phyloP scores from a whole-genome alignment of 2,888 invertebrate genomes.

The Platycnemis pennipes region DNA sequence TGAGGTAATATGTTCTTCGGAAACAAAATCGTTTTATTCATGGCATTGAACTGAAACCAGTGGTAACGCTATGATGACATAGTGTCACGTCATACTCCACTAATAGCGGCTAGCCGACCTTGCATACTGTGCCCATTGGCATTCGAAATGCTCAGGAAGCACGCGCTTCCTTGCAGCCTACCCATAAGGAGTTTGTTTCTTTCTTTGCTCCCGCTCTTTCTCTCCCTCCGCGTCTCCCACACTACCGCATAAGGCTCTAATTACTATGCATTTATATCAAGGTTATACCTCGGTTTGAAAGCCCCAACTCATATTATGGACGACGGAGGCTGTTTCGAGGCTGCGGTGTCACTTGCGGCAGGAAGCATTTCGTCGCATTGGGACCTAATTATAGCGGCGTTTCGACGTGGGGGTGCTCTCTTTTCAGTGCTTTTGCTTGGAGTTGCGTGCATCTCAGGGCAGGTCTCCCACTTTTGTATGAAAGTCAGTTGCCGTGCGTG shows the following conservation, averaged over 20 bases:
- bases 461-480: too few relatives aligned
- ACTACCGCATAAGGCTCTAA: conserved; percentile 12
- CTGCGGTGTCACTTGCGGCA: conserved; percentile 49
- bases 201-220: neutral
- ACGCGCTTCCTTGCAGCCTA: neutral
- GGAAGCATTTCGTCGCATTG: neutral
- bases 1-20: neutral
- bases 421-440: too few relatives aligned
- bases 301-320: conserved; percentile 32
- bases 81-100: conserved; percentile 8
- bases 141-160: neutral
- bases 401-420: neutral
- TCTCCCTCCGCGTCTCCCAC: neutral
- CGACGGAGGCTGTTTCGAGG: conserved; percentile 41
- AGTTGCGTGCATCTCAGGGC: too few relatives aligned
- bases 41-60: conserved; percentile 32
- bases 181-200: neutral
- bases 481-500: too few relatives aligned
- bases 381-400: conserved; percentile 4
- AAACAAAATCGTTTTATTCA: neutral
- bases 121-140: conserved; percentile 3
- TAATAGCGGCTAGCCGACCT: conserved; percentile 38
- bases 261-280: conserved; percentile 61
- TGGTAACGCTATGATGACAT: conserved; percentile 3
- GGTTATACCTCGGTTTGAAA: conserved; percentile 59